Evolutionary conservation across 1,140 invertebrate species (phyloP).

Genomic region (Harpegnathos saltator): DNA sequence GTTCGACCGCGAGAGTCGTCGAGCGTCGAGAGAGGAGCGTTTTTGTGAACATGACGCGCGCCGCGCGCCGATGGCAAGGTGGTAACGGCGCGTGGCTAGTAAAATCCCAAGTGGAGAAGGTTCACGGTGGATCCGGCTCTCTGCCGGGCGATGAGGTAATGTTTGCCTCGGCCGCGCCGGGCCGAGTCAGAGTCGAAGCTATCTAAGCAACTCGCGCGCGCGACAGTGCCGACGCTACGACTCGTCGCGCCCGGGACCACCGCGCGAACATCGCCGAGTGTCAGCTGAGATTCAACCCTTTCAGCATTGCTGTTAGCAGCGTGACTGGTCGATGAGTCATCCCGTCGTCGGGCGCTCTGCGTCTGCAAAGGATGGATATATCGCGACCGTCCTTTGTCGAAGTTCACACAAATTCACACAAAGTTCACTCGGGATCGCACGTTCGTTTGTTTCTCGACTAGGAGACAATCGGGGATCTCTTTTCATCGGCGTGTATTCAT

Average conservation of each 20-base stretch:
- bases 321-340: not conserved
- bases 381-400: not conserved
- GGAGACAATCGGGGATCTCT: not conserved
- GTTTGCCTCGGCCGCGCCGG: constrained; percentile 51
- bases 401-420: not conserved
- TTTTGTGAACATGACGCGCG: constrained; percentile 44
- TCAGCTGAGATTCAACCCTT: not conserved
- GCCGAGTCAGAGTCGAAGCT: constrained; percentile 42
- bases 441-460: not conserved
- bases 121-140: constrained; percentile 75
- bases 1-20: too few species aligned
- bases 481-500: too few species aligned
- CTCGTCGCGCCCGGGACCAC: not conserved
- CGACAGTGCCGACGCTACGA: constrained; percentile 15
- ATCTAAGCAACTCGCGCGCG: constrained; percentile 62
- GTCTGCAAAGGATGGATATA: not conserved
- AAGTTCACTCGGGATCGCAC: too few species aligned
- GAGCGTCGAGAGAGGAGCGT: constrained; percentile 32
- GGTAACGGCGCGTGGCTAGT: constrained; percentile 65
- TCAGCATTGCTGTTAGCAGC: not conserved
- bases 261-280: not conserved
- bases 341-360: too few species aligned
- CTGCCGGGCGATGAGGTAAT: constrained; percentile 75
- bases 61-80: constrained; percentile 66
- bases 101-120: constrained; percentile 74